Conservation (phyloP, 2,888 invertebrate species). For the Agrotis puta region DNA sequence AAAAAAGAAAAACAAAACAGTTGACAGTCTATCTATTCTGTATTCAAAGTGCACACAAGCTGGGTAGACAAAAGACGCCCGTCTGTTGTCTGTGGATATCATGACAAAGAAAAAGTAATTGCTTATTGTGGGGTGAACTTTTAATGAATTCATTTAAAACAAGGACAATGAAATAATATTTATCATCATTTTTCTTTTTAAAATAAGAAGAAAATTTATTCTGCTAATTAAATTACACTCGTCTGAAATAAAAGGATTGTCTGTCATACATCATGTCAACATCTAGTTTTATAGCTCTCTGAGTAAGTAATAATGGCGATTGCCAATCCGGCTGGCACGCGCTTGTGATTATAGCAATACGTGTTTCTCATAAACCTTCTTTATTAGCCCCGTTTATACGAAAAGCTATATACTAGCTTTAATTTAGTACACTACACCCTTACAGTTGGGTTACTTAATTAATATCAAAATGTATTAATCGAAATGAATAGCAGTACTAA, state of each 20-base stretch:
- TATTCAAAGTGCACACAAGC: conserved; percentile 36
- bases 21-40: conserved; percentile 19
- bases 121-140: neutral
- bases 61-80: conserved; percentile 17
- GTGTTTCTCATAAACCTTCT: conserved; percentile 20
- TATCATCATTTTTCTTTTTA: too few species aligned
- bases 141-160: conserved; percentile 16
- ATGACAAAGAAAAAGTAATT: conserved; percentile 3
- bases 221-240: too few species aligned
- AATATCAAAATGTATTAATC: neutral
- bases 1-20: conserved; percentile 2
- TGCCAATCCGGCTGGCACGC: conserved; percentile 17
- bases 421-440: neutral
- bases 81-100: neutral
- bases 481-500: neutral
- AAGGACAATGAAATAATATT: neutral
- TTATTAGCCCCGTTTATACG: conserved; percentile 20
- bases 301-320: conserved; percentile 22
- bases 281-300: conserved; percentile 17
- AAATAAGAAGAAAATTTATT: too few species aligned
- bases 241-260: conserved; percentile 1
- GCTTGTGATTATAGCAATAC: conserved; percentile 13
- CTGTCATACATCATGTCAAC: too few species aligned
- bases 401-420: neutral
- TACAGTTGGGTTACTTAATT: neutral